Evolutionary conservation across 2,888 invertebrate genomes (phyloP), one percentile per base, ranked within the genome.

Genomic region (Hypolimnas misippus): DNA sequence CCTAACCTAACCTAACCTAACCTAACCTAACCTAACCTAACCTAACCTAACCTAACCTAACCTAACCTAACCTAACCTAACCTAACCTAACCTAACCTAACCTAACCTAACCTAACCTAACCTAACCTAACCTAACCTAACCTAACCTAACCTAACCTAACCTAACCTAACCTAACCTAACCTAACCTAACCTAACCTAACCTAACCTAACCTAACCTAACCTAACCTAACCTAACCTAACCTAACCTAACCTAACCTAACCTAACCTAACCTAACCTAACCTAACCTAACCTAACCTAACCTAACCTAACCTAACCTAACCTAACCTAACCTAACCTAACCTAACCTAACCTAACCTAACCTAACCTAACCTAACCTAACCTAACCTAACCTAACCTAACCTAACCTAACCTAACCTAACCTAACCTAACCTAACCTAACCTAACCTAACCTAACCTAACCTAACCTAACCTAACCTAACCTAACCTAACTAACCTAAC

Each of bases 391-490:
- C 61, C 59, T 60, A 60, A 60, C 59, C 59, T 60, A 60, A 60
- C 59, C 59, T 60, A 60, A 60, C 59, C 59, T 60, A 60, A 60
- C 59, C 59, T 60, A 60, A 60, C 62, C 62, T 62, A 62, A 62
- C 62, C 62, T 62, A 62, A 62, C 62, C 62, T 62, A 62, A 62
- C 62, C 62, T 62, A 62, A 62, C 62, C 62, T 62, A 62, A 62
- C 62, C 62, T 62, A 62, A 62, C 62, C 62, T 62, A 62, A 62
- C 62, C 62, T 62, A 62, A 62, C 62, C 62, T 62, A 62, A 62
- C 62, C 63, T 62, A 62, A 62, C 62, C 62, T 62, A 62, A 62
- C 62, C 62, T 62, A 62, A 62, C 62, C 62, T 62, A 46, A 46
- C 46, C 46, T 46, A 46, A 46, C 46, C 46, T 46, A 46, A 46